Conservation (phyloP, 2,113 vertebrate genomes). For the Rhinopomastus cyanomelas region DNA sequence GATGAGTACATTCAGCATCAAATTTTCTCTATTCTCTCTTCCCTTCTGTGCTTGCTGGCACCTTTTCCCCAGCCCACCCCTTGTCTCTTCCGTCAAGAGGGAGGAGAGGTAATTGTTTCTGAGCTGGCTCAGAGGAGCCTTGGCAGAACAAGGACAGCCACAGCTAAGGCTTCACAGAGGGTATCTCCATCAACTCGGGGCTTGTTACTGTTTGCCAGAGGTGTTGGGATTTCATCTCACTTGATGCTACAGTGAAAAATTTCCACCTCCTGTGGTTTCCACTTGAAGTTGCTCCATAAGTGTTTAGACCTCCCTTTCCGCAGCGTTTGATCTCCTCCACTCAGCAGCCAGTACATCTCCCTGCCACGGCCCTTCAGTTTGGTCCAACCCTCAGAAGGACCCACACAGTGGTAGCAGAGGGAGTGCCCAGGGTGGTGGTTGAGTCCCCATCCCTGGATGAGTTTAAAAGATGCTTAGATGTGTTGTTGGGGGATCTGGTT, state of each 20-base stretch:
- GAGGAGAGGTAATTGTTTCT: background rate
- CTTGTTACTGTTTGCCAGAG: background rate
- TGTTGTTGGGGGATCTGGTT: too few relatives aligned
- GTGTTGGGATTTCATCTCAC: background rate
- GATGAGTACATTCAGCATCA: slow-evolving; percentile 11
- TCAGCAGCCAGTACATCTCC: background rate
- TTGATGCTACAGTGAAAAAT: background rate
- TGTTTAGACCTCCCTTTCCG: background rate
- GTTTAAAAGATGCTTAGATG: too few relatives aligned
- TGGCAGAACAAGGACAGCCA: background rate
- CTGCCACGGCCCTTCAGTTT: background rate
- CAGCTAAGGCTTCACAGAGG: background rate
- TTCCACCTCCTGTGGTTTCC: background rate
- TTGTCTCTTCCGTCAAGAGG: background rate
- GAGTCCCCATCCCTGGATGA: too few relatives aligned
- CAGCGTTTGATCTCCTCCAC: background rate
- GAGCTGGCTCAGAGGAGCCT: background rate
- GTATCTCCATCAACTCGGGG: accelerated
- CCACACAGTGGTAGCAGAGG: background rate
- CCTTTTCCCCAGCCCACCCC: background rate
- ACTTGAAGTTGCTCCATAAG: background rate
- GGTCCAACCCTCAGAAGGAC: background rate
- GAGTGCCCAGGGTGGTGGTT: too few relatives aligned
- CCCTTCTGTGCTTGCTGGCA: background rate
- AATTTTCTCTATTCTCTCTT: slow-evolving; percentile 38